Conservation (phyloP, 2,113 vertebrate species). For the Misgurnus mizolepis region DNA sequence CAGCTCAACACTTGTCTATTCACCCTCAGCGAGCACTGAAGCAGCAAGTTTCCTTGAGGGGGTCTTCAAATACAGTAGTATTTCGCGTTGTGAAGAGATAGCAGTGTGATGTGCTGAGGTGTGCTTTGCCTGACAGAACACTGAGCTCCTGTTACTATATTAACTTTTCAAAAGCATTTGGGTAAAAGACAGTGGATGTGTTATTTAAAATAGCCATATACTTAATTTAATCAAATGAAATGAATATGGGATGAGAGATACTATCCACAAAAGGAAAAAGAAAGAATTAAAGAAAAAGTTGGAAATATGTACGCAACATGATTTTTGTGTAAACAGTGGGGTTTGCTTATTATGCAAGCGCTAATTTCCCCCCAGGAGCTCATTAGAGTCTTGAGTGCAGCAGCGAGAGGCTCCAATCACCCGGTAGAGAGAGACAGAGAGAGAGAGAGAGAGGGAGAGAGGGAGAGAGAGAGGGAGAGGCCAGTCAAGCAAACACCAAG, state of each 20-base stretch:
- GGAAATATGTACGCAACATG: conserved; percentile 55
- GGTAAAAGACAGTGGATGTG: background rate
- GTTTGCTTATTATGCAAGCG: conserved; percentile 72
- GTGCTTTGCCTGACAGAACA: background rate
- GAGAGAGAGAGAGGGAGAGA: conserved; percentile 21
- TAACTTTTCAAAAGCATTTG: background rate
- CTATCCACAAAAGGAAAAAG: conserved; percentile 23
- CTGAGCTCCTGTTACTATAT: background rate
- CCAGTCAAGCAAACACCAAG: conserved; percentile 28
- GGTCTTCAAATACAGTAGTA: background rate
- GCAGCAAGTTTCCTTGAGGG: conserved; percentile 14
- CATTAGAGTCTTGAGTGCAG: conserved; percentile 74
- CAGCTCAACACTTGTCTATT: conserved; percentile 36
- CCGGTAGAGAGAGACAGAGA: conserved; percentile 60
- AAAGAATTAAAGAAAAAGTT: conserved; percentile 23
- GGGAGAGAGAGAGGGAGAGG: conserved; percentile 42
- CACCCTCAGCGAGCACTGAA: conserved; percentile 6
- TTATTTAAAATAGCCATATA: too few relatives aligned
- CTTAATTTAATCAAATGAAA: background rate
- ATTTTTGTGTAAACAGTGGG: conserved; percentile 70
- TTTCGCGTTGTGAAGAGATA: background rate
- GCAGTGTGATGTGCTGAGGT: background rate
- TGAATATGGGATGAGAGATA: conserved; percentile 7
- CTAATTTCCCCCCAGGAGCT: conserved; percentile 74
- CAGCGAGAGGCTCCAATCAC: conserved; percentile 69